These are phyloP conservation scores for Cerceris rybyensis DNA, from an alignment of 2,888 invertebrate species.

Conservation along the genomic window DNA sequence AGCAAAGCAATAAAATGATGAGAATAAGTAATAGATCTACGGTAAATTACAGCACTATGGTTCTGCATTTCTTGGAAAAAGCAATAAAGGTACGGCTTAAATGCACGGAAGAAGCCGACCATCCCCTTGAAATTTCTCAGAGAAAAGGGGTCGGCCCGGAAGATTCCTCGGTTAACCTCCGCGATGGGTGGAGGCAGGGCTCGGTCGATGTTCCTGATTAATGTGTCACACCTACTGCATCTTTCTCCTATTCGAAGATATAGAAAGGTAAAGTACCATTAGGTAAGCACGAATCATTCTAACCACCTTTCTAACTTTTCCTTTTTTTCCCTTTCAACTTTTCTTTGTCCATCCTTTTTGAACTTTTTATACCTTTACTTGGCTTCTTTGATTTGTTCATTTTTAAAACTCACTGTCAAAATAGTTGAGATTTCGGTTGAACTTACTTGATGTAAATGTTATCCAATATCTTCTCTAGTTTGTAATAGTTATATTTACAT, in stretches of 20 bases:
- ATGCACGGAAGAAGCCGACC: constrained; percentile 28
- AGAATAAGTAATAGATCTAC: background rate
- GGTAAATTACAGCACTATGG: constrained; percentile 36
- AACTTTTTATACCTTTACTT: too few species aligned
- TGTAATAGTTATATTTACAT: too few species aligned
- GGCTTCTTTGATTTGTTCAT: too few species aligned
- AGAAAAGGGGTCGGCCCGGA: constrained; percentile 28
- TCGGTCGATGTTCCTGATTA: constrained; percentile 70
- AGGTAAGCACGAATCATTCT: too few species aligned
- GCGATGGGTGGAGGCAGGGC: constrained; percentile 47
- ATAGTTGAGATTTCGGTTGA: too few species aligned
- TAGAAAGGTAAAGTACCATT: constrained; percentile 21
- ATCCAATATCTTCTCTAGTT: too few species aligned
- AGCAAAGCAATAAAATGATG: background rate
- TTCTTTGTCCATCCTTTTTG: too few species aligned
- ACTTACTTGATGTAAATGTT: too few species aligned
- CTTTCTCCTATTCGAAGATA: constrained; percentile 42
- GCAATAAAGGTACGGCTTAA: constrained; percentile 44
- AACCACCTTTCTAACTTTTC: too few species aligned
- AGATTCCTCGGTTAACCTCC: constrained; percentile 33
- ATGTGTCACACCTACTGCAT: constrained; percentile 69
- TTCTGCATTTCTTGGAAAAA: constrained; percentile 40
- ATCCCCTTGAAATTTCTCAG: constrained; percentile 48
- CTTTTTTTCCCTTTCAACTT: too few species aligned
- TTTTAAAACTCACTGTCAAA: too few species aligned